Percentiles rank a stretch among this genome's conserved stretches.
Conservation (phyloP, 2,797 vertebrate genomes). For the Rhincodon typus region DNA sequence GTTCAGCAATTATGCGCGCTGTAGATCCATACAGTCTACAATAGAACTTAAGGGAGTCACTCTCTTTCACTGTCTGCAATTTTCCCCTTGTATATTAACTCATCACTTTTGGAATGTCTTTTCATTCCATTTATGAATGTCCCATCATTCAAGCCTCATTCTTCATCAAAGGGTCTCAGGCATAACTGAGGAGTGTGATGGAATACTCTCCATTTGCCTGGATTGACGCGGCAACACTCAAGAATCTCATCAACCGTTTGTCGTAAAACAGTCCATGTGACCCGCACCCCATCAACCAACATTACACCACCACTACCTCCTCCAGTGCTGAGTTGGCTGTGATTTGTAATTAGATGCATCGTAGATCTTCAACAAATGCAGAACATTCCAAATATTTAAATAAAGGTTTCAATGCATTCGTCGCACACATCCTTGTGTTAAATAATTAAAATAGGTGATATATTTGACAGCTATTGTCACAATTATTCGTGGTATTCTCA, state of each 20-base stretch:
- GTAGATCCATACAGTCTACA: background rate
- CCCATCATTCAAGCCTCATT: background rate
- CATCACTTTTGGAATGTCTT: background rate
- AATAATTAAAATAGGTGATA: background rate
- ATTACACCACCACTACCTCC: background rate
- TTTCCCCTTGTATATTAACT: background rate
- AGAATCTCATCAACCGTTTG: background rate
- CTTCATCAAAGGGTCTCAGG: background rate
- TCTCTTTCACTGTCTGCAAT: background rate
- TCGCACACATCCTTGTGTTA: background rate
- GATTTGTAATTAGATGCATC: background rate
- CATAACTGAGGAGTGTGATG: background rate
- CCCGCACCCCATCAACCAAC: background rate
- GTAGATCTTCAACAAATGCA: background rate
- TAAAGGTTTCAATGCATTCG: background rate
- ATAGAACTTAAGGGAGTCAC: background rate
- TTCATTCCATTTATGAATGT: background rate
- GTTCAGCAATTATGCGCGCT: background rate
- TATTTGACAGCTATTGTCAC: background rate
- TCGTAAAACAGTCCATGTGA: background rate
- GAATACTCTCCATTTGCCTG: background rate
- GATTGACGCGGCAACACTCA: background rate
- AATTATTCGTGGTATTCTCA: background rate
- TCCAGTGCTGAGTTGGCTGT: background rate
- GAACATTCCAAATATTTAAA: background rate